These are phyloP conservation scores for Lochmaea capreae DNA, from an alignment of 2,888 invertebrate genomes.

Conservation along the genomic window DNA sequence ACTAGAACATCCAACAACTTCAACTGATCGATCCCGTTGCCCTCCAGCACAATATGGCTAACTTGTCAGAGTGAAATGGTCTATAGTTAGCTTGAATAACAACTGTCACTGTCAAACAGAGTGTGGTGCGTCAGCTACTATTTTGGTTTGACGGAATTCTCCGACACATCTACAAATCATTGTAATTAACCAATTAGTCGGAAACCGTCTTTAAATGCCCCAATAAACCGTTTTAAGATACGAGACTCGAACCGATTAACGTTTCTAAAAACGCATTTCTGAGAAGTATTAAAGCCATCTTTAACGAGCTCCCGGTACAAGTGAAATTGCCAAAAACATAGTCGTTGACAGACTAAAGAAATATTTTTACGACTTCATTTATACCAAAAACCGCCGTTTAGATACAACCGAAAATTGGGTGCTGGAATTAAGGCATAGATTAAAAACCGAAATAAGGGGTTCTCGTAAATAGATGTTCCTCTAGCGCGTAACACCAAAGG, in stretches of 20 bases:
- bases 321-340: constrained; percentile 30
- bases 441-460: constrained; percentile 61
- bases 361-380: constrained; percentile 66
- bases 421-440: constrained; percentile 65
- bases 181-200: constrained; percentile 23
- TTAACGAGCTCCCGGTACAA: constrained; percentile 27
- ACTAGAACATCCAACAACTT: too few species aligned
- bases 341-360: constrained; percentile 39
- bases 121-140: too few species aligned
- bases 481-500: constrained; percentile 13
- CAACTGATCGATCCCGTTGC: too few species aligned
- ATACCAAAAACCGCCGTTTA: constrained; percentile 59
- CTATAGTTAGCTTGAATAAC: too few species aligned
- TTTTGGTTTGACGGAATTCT: not conserved
- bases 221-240: constrained; percentile 24
- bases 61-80: too few species aligned
- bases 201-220: constrained; percentile 22
- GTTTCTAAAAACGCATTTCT: constrained; percentile 29
- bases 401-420: constrained; percentile 64
- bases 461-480: constrained; percentile 48
- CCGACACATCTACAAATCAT: not conserved
- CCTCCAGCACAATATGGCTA: too few species aligned
- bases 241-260: constrained; percentile 27
- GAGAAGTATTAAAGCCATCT: constrained; percentile 27
- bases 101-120: too few species aligned